Percentiles rank a stretch among this genome's conserved stretches.
Conservation (phyloP, 2,888 invertebrate species). For the Orthonevra nobilis region DNA sequence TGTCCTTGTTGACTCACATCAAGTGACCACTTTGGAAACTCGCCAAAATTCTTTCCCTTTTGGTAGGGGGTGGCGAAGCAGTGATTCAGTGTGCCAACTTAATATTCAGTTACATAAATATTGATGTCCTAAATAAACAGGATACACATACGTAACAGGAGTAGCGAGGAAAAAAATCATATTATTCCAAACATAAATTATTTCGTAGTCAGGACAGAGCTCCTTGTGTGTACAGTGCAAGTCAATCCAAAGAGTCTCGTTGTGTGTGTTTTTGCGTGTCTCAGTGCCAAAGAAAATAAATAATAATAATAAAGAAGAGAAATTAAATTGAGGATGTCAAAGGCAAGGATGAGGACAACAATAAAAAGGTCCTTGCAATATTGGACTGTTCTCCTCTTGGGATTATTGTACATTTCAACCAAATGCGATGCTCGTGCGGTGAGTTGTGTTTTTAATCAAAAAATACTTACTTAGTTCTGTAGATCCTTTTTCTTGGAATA, state of each 20-base stretch:
- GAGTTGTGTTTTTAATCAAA: constrained; percentile 14
- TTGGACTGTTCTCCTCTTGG: constrained; percentile 63
- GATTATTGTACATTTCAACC: constrained; percentile 65
- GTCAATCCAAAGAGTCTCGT: constrained; percentile 22
- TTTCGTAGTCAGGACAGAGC: constrained; percentile 18
- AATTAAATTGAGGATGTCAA: constrained; percentile 52
- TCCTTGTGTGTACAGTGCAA: constrained; percentile 27
- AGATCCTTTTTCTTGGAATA: not conserved
- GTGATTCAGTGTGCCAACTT: not conserved
- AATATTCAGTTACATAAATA: constrained; percentile 25
- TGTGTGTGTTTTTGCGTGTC: constrained; percentile 14
- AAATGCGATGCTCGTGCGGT: constrained; percentile 70
- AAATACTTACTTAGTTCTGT: too few species aligned
- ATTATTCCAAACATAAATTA: constrained; percentile 9
- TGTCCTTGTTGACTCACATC: constrained; percentile 63
- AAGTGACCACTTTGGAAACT: constrained; percentile 48
- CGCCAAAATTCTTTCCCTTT: too few species aligned
- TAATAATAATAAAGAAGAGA: not conserved
- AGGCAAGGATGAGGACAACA: constrained; percentile 54
- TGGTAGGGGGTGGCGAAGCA: constrained; percentile 33
- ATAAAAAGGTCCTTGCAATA: constrained; percentile 62
- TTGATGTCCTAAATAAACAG: constrained; percentile 33
- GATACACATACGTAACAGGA: constrained; percentile 1
- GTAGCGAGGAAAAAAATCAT: too few species aligned
- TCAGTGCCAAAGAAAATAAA: constrained; percentile 37